phyloP scores from a whole-genome alignment of 2,888 invertebrate species.

The Tenthredo mesomela region DNA sequence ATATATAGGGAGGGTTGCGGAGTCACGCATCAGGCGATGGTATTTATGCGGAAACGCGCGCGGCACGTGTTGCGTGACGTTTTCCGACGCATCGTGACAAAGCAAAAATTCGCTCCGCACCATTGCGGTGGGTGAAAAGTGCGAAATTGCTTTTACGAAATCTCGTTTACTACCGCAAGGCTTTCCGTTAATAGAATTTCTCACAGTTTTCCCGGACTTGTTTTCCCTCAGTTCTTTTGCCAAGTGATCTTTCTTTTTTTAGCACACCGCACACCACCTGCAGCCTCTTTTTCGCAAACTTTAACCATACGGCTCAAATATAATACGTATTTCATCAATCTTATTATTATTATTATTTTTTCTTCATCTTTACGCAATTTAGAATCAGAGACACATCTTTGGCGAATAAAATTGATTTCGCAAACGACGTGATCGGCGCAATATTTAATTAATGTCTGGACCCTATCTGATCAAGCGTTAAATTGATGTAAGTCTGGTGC shows the following conservation, averaged over 20 bases:
- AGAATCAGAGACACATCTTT: neutral
- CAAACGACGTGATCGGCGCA: neutral
- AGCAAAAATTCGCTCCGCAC: constrained; percentile 27
- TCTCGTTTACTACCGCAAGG: constrained; percentile 36
- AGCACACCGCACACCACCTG: neutral
- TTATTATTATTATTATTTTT: too few relatives aligned
- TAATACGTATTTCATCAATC: neutral
- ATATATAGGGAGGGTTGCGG: neutral
- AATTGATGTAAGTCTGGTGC: neutral
- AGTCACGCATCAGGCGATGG: constrained; percentile 29
- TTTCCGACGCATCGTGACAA: constrained; percentile 33
- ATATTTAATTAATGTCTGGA: neutral
- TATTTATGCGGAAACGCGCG: constrained; percentile 38
- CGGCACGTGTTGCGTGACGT: constrained; percentile 32
- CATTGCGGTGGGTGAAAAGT: constrained; percentile 20
- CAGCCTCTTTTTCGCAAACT: neutral
- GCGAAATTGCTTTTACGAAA: constrained; percentile 48
- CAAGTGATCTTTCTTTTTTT: neutral
- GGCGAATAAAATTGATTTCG: neutral
- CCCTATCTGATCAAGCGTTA: neutral
- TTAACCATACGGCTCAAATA: neutral
- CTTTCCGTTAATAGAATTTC: constrained; percentile 46
- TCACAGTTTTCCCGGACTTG: constrained; percentile 16
- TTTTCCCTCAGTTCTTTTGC: neutral
- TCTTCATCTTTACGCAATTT: neutral